Conservation (phyloP, 1,140 invertebrate species). For the Caenorhabditis elegans region DNA sequence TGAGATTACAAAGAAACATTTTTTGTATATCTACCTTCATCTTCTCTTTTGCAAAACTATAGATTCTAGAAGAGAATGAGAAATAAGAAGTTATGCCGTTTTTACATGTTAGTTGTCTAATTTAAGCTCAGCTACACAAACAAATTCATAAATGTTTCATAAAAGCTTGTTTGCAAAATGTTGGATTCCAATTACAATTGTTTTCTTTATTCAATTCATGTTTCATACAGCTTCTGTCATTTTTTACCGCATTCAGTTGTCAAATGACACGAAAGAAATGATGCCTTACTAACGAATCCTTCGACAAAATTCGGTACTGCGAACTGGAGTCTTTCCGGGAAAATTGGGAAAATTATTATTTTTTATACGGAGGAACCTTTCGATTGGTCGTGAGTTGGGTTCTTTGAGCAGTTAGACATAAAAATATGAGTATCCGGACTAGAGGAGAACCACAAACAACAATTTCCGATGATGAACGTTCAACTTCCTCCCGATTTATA, state of each 20-base stretch:
- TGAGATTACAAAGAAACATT: not conserved
- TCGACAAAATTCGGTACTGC: not conserved
- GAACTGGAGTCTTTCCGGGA: too few relatives aligned
- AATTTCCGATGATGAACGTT: not conserved
- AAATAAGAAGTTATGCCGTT: too few relatives aligned
- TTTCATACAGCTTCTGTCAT: not conserved
- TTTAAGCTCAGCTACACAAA: not conserved
- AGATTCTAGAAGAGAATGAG: too few relatives aligned
- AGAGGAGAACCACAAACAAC: not conserved
- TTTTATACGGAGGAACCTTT: not conserved
- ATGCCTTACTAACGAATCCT: not conserved
- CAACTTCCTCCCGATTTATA: not conserved
- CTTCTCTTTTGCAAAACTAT: too few relatives aligned
- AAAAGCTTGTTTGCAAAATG: not conserved
- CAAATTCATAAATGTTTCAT: not conserved
- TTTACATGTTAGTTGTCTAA: too few relatives aligned
- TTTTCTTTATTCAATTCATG: not conserved
- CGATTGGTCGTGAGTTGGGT: not conserved
- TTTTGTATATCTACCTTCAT: too few relatives aligned
- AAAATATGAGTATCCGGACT: not conserved
- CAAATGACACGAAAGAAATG: not conserved
- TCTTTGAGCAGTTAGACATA: not conserved
- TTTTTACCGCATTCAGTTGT: not conserved
- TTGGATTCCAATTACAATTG: not conserved
- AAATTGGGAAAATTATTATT: not conserved